Evolutionary conservation across 2,113 vertebrate species (phyloP), one percentile per base, ranked within the genome.

Genomic region (Petroica traversi): DNA sequence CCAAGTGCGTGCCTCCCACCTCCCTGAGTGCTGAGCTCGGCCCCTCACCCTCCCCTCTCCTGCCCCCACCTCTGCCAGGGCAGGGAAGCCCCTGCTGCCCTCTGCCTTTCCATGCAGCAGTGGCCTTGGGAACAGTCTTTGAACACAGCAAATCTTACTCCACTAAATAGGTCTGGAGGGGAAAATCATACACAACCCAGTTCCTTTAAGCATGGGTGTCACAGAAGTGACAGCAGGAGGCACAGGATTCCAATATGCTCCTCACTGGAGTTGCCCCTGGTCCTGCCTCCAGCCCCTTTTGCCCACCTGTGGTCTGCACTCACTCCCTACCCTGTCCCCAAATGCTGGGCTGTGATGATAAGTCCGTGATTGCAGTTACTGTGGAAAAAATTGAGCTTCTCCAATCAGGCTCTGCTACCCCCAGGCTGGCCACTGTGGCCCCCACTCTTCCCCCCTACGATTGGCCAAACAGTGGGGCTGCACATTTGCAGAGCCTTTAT

Each of bases 401-500:
- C 34, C 29, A 64, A 16, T 49, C 52, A 52, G 55, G 19, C 12
- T 2, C 19, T 73, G 6, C 5, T 59, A 49, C 2, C 12, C 7
- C 6, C 1, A 40, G 8, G 6, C 31, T 75, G 38, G 34, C 23
- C 1, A 0, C 36, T 46, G 11, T 69, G 18, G 15, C 33, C 31
- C 17, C 4, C 2, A 2, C n/a, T 46, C 11, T 63, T 14, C 4
- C 16, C 40, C 16, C 33, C 12, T 7, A 26, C 12, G 10, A 52
- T 6, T 16, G 11, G 5, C 41, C 40, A 54, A 45, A 54, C 88
- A 43, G 33, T 2, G 0, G 62, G 41, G 81, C 41, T 91, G 71
- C 5, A 9, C 6, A 1, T 61, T 95, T 97, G 69, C 89, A 78
- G 92, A 96, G 86, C 83, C 85, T 97, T 98, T 97, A 98, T 97